Percentiles rank a stretch among this genome's conserved stretches.
Conservation (phyloP, 2,797 vertebrate genomes). For the Eurystomus glaucurus region DNA sequence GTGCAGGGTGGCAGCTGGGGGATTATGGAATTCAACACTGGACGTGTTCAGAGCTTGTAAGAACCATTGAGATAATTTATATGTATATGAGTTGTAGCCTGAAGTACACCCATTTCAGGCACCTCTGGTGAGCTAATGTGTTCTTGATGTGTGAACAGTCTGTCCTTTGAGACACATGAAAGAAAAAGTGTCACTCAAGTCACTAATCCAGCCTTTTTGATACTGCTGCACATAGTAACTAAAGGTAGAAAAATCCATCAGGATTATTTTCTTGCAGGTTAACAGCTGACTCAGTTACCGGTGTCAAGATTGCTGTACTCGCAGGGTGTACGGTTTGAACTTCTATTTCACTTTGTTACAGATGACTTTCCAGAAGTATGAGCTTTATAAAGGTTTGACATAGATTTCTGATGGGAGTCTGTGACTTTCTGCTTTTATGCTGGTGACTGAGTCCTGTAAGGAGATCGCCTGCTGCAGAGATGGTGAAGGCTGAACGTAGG, state of each 20-base stretch:
- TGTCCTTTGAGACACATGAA: neutral
- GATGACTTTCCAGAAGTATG: neutral
- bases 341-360: neutral
- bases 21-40: neutral
- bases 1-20: neutral
- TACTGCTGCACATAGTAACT: neutral
- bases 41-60: neutral
- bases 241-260: neutral
- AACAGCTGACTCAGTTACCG: neutral
- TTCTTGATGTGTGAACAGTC: neutral
- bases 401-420: neutral
- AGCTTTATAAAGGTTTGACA: neutral
- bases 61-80: neutral
- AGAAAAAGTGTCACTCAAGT: neutral
- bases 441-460: no score
- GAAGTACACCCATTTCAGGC: neutral
- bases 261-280: neutral
- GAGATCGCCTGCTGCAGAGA: neutral
- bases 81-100: neutral
- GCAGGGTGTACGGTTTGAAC: neutral
- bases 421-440: neutral
- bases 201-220: neutral
- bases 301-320: neutral
- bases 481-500: rapidly evolving
- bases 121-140: neutral